Base-by-base conservation (phyloP, 2,113 vertebrate genomes). In the Lepus europaeus region DNA sequence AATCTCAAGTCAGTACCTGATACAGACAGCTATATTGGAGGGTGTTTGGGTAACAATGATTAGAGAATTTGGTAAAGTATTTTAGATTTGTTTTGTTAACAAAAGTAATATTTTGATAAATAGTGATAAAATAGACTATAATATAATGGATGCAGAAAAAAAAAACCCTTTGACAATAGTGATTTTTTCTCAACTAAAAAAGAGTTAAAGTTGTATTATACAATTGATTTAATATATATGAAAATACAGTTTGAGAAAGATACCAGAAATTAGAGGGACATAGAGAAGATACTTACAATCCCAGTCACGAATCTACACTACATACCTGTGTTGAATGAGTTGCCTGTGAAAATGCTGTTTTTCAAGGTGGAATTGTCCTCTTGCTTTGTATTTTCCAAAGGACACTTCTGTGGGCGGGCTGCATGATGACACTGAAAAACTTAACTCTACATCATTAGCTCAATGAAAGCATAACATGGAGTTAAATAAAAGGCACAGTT, bases 401-500 rank as follows among this genome's bases (percentile, higher is more conserved):
- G 12, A 31, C 0, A 0, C 0, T 56, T 39, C n/a, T 3, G 16
- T 29, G 25, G 0, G 10, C 7, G 12, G 16, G 0, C 0, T 49
- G 1, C 8, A 9, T 8, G 23, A 53, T 6, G 7, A 86, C 22
- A 25, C 87, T 93, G 87, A 7, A 81, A 93, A 70, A 87, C 87
- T 86, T 93, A 63, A 86, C 12, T 90, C 0, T 29, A 86, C 27
- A 70, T 63, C 8, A 61, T 91, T 91, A 94, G 33, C 56, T 83
- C 5, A 25, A 72, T 19, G 11, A 36, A 64, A 39, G 56, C 31
- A 49, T 36, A 69, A 31, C 19, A 49, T 51, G 63, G 9, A 2
- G 16, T 27, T 31, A 9, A 88, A 39, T 76, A 23, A 85, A 59
- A 59, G 13, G 6, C n/a, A 87, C 8, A 33, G 16, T 31, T 87